Percentiles rank a stretch among this genome's conserved stretches.
Conservation (phyloP, 2,888 invertebrate species). For the Rhorus exstirpatorius region DNA sequence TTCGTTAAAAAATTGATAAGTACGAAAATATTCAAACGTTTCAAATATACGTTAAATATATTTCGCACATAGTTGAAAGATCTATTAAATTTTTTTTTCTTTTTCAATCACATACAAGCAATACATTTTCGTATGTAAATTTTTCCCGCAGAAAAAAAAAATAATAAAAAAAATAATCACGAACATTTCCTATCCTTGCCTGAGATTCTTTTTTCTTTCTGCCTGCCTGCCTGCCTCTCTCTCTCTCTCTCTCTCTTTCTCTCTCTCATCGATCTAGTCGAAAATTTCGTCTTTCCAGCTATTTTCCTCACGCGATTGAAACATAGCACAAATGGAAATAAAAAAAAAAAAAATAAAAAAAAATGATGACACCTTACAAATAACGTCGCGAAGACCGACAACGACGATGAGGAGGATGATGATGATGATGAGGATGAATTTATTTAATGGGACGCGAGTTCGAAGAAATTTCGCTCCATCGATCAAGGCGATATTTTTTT, state of each 20-base stretch:
- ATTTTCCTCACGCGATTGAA: neutral
- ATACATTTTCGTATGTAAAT: no score
- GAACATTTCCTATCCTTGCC: neutral
- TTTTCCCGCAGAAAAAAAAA: neutral
- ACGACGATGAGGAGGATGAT: constrained; percentile 31
- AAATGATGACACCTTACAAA: constrained; percentile 36
- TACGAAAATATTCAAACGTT: constrained; percentile 36
- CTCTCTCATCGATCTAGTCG: neutral
- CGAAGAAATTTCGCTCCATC: neutral
- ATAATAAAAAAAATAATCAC: neutral
- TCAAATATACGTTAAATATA: no score
- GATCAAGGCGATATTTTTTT: constrained; percentile 39
- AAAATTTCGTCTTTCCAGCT: neutral
- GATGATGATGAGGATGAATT: neutral
- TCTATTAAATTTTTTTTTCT: no score
- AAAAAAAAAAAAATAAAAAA: constrained; percentile 8
- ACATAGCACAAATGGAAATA: neutral
- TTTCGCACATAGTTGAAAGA: no score
- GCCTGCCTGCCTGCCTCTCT: no score
- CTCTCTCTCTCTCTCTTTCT: neutral
- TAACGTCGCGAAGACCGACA: constrained; percentile 29
- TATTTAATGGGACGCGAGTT: constrained; percentile 9
- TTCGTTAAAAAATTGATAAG: neutral
- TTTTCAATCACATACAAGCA: no score
- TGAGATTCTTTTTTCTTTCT: neutral